Base-by-base conservation (phyloP, 30 jellyfish, hydroid and myxozoan species). In the Turritopsis dohrnii region DNA sequence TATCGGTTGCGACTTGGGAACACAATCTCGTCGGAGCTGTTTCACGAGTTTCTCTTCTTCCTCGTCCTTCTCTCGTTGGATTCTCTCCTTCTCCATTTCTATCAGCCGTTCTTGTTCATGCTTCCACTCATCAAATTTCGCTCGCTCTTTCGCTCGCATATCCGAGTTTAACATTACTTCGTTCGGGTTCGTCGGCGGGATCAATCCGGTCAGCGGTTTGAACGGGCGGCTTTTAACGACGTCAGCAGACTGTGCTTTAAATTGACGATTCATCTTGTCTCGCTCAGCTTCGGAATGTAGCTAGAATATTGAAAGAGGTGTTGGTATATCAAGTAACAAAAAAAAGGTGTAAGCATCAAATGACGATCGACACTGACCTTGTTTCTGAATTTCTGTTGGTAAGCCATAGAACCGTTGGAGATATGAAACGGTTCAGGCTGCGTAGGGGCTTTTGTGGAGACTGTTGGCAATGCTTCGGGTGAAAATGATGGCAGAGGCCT, bases 401-500 rank as follows among this genome's bases (percentile, higher is more conserved):
- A 86, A 0, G 93, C 75, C 8, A 87, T 84, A 7, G 95, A 90
- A 9, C 97, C 96, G 30, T 87, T 81, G 24, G 96, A 94, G 65
- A 92, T 77, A 31, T 92, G 84, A 79, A 92, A 92, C n/a, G 97
- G 91, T 8, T 82, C 89, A 4, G 84, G 74, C 71, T 87, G 89
- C 7, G 96, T 89, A 30, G 65, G n/a, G n/a, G 7, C 86, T 79
- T 85, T 92, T 1, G 90, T 84, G 0, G 80, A 65, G n/a, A 79
- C 86, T 8, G 89, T 89, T 17, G 94, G 90, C 17, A 92, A 76
- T 26, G 65, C 66, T 53, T 92, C 97, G 7, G 97, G 97, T 16
- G 97, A 92, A 21, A 93, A 81, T 31, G 84, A 73, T 30, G 98
- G 98, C 0, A 93, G 91, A 0, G 96, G 98, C 30, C 92, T 84